phyloP scores from a whole-genome alignment of 1,140 invertebrate species.

The Calephelis nemesis region DNA sequence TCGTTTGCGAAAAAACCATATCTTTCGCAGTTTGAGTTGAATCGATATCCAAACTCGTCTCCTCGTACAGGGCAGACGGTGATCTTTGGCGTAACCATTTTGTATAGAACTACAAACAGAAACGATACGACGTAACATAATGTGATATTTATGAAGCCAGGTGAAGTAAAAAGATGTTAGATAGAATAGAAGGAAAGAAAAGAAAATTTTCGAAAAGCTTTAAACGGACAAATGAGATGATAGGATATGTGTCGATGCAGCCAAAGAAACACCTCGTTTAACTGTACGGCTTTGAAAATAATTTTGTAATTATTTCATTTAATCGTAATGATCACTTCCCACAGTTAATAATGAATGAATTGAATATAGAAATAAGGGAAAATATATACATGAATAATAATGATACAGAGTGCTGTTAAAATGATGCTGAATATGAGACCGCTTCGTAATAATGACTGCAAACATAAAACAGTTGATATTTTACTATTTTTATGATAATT shows the following conservation, averaged over 20 bases:
- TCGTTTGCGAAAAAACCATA: conserved; percentile 78
- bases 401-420: too few species aligned
- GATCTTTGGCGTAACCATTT: conserved; percentile 77
- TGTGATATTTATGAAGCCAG: conserved; percentile 67
- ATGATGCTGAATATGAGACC: too few species aligned
- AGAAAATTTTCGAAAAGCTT: conserved; percentile 11
- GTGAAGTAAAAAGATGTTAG: conserved; percentile 34
- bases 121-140: conserved; percentile 77
- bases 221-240: conserved; percentile 11
- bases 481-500: too few species aligned
- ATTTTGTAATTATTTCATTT: too few species aligned
- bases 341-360: conserved; percentile 34
- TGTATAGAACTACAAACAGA: conserved; percentile 78
- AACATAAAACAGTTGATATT: too few species aligned
- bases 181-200: conserved; percentile 4
- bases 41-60: conserved; percentile 71
- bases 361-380: conserved; percentile 32
- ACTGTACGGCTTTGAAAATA: conserved; percentile 1
- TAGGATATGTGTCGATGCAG: neutral
- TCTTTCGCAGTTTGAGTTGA: conserved; percentile 69
- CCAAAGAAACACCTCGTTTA: conserved; percentile 6
- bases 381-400: conserved; percentile 22
- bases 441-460: too few species aligned
- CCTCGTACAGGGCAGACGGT: conserved; percentile 67
- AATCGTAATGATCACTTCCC: conserved; percentile 24